Evolutionary conservation across 2,888 invertebrate species (phyloP).

Genomic region (Teleiodes luculella): DNA sequence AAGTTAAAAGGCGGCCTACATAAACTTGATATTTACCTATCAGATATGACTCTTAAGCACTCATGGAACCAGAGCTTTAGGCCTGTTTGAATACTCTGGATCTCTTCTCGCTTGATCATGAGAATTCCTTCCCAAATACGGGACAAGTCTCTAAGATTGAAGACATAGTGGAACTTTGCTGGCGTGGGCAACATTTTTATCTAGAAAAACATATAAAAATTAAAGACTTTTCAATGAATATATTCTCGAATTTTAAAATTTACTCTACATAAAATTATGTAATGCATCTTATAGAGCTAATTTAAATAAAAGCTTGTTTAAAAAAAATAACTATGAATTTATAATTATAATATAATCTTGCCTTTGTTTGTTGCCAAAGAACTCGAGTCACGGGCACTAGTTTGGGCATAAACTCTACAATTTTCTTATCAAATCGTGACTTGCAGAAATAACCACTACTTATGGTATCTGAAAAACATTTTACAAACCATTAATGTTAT

Average conservation of each 20-base stretch:
- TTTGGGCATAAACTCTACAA: conserved; percentile 83
- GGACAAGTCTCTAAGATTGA: conserved; percentile 92
- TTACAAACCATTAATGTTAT: too few species aligned
- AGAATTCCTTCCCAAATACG: conserved; percentile 95
- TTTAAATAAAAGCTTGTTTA: too few species aligned
- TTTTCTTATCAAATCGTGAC: conserved; percentile 82
- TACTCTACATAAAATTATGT: too few species aligned
- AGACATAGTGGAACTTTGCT: conserved; percentile 94
- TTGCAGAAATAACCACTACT: conserved; percentile 89
- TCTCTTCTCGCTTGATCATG: conserved; percentile 83
- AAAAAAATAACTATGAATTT: too few species aligned
- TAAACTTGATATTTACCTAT: conserved; percentile 79
- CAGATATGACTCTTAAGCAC: conserved; percentile 90
- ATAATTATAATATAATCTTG: conserved; percentile 23
- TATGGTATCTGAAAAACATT: conserved; percentile 84
- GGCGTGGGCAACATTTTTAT: conserved; percentile 93
- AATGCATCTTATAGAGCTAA: too few species aligned
- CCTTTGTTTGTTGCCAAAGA: conserved; percentile 92
- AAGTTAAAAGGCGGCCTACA: too few species aligned
- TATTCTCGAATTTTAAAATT: too few species aligned
- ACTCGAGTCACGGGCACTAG: conserved; percentile 88
- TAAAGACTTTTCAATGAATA: too few species aligned
- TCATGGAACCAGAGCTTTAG: conserved; percentile 92
- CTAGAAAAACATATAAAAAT: conserved; percentile 46
- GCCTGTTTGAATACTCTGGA: conserved; percentile 75